Conservation (phyloP, 35 echinoderm and acorn worm genomes). For the Holothuria glaberrima region DNA sequence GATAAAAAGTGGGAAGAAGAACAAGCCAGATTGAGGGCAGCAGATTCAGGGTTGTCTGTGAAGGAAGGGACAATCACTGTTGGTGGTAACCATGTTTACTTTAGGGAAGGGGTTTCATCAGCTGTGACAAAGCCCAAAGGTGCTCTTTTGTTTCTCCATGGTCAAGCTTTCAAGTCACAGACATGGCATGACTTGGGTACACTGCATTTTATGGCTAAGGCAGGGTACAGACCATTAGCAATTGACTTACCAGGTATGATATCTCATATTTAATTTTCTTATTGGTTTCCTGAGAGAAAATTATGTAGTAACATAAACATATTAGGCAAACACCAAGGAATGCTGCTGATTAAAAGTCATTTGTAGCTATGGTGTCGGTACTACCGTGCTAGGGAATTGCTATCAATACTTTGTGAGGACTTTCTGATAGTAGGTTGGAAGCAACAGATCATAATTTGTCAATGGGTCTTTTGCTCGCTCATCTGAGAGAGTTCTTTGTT, state of each 20-base stretch:
- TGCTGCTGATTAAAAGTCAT: too few relatives aligned
- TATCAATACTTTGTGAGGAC: too few relatives aligned
- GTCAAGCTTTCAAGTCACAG: slow-evolving; percentile 71
- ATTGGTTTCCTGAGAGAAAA: too few relatives aligned
- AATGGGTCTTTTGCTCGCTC: too few relatives aligned
- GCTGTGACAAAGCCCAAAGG: slow-evolving; percentile 39
- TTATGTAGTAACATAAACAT: too few relatives aligned
- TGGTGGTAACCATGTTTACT: background rate
- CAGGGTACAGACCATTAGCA: slow-evolving; percentile 84
- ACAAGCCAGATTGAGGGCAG: background rate
- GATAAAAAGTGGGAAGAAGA: background rate
- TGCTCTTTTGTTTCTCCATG: slow-evolving; percentile 82
- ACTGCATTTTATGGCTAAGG: slow-evolving; percentile 73
- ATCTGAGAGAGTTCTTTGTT: too few relatives aligned
- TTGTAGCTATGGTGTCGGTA: too few relatives aligned
- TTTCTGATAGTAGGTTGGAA: too few relatives aligned
- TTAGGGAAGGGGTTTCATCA: slow-evolving; percentile 1
- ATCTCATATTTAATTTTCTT: background rate
- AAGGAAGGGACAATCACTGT: background rate
- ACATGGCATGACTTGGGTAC: slow-evolving; percentile 94
- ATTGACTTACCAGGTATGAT: slow-evolving; percentile 90
- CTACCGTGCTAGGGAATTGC: too few relatives aligned
- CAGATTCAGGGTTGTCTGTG: slow-evolving; percentile 15
- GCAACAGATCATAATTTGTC: too few relatives aligned
- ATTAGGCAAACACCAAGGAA: too few relatives aligned